Percentiles rank a stretch among this genome's conserved stretches.
These are phyloP conservation scores for Myotis myotis DNA, from an alignment of 2,797 vertebrate species.

Conservation along the genomic window DNA sequence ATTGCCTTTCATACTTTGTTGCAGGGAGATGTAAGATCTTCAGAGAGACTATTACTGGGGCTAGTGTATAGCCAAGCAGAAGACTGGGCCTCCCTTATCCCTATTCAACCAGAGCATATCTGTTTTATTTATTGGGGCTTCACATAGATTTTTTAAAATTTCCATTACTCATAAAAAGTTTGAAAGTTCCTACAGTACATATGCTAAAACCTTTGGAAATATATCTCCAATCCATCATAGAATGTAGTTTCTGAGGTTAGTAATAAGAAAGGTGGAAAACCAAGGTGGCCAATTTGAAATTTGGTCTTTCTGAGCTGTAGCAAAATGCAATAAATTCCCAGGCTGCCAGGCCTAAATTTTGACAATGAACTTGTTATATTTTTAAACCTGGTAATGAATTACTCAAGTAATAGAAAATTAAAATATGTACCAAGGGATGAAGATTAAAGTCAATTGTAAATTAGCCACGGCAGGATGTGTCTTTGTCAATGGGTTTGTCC, in stretches of 20 bases:
- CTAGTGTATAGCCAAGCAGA: not conserved
- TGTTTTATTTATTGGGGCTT: not conserved
- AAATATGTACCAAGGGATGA: not conserved
- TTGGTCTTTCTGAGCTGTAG: not conserved
- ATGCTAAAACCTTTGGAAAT: not conserved
- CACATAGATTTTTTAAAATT: not conserved
- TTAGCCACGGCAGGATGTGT: not conserved
- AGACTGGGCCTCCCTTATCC: not conserved
- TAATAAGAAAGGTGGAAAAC: not conserved
- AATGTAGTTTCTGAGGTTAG: not conserved
- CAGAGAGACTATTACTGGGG: not conserved
- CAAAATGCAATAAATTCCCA: not conserved
- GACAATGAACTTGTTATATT: not conserved
- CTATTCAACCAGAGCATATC: not conserved
- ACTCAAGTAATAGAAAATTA: not conserved
- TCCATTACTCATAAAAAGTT: not conserved
- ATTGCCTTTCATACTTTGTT: not conserved
- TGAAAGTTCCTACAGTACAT: not conserved
- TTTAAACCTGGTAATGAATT: not conserved
- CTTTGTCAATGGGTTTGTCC: not conserved
- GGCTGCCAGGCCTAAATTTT: not conserved
- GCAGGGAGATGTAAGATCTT: not conserved
- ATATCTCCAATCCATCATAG: not conserved
- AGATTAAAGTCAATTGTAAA: conserved; percentile 12
- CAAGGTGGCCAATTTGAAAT: not conserved